Percentiles rank a stretch among this genome's conserved stretches.
Evolutionary conservation across 2,113 vertebrate species (phyloP).

Genomic region (Turnix velox): DNA sequence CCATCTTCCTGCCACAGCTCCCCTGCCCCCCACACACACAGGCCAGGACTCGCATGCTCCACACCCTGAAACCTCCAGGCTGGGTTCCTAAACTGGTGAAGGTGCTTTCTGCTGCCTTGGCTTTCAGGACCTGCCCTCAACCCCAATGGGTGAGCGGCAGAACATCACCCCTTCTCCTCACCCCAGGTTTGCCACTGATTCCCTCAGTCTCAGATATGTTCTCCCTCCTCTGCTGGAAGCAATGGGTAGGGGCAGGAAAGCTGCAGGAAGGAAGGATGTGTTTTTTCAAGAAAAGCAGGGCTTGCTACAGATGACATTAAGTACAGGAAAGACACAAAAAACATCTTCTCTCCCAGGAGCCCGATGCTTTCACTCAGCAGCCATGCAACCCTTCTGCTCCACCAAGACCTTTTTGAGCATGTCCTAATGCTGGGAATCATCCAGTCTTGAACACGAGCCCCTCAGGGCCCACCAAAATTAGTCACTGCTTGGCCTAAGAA

Average conservation of each 20-base stretch:
- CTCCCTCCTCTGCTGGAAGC: not conserved
- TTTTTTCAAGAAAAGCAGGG: not conserved
- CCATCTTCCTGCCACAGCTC: not conserved
- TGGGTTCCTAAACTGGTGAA: rapidly evolving
- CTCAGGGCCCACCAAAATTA: not conserved
- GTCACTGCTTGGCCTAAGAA: not conserved
- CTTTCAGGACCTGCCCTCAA: not conserved
- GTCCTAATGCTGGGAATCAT: not conserved
- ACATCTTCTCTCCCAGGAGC: not conserved
- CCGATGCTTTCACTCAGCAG: not conserved
- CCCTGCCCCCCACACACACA: not conserved
- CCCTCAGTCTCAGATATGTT: not conserved
- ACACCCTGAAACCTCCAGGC: constrained; percentile 8
- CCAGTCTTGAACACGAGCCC: not conserved
- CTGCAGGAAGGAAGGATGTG: not conserved
- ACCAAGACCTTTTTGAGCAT: not conserved
- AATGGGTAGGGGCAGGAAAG: not conserved
- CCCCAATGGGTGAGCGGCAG: not conserved
- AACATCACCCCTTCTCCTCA: not conserved
- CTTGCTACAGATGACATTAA: not conserved
- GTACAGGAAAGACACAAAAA: not conserved
- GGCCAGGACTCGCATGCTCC: not conserved
- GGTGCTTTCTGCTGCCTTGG: not conserved
- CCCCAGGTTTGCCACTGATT: not conserved
- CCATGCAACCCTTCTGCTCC: not conserved